Percentiles rank a stretch among this genome's conserved stretches.
These are phyloP conservation scores for Therioaphis trifolii DNA, from an alignment of 2,888 invertebrate genomes.

Conservation along the genomic window DNA sequence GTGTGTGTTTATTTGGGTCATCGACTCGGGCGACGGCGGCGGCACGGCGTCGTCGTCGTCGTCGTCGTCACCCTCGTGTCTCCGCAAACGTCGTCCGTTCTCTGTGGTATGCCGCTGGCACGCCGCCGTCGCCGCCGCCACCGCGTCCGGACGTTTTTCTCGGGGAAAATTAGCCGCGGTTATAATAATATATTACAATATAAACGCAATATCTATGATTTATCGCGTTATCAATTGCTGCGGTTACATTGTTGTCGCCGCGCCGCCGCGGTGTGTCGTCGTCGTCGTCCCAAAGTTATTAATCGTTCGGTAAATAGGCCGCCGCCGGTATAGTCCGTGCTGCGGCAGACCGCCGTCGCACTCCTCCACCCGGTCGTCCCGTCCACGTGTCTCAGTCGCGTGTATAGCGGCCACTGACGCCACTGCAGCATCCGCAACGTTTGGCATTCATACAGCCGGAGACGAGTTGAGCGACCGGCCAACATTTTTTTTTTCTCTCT, in stretches of 20 bases:
- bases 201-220: constrained; percentile 11
- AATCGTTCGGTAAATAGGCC: constrained; percentile 50
- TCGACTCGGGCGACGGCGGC: constrained; percentile 36
- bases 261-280: neutral
- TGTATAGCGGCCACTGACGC: neutral
- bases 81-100: neutral
- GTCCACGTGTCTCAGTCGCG: neutral
- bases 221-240: constrained; percentile 13
- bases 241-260: neutral
- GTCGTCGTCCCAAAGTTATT: neutral
- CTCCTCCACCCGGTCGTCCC: neutral
- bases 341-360: too few species aligned
- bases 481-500: constrained; percentile 14
- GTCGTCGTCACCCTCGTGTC: neutral
- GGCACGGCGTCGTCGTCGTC: neutral
- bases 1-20: constrained; percentile 59
- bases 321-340: too few species aligned
- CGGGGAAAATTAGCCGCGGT: constrained; percentile 27
- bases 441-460: constrained; percentile 31
- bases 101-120: constrained; percentile 24
- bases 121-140: neutral
- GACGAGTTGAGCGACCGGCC: constrained; percentile 34
- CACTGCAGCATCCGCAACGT: neutral
- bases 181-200: neutral
- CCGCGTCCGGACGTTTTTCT: neutral